Conservation (phyloP, 2,113 vertebrate genomes). For the Lontra canadensis region DNA sequence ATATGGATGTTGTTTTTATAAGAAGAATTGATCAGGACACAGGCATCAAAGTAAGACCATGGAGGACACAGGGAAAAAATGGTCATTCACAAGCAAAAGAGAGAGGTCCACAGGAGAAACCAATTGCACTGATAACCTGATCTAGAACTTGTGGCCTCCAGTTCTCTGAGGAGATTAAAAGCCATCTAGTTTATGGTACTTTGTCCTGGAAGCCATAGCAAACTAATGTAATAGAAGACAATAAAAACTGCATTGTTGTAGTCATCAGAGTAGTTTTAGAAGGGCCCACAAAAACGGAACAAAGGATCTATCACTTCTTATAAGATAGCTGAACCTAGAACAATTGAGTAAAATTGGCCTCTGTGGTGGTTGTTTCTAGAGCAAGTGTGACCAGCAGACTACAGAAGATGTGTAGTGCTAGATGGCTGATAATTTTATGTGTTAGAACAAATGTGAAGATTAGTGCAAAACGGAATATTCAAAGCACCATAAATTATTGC, state of each 20-base stretch:
- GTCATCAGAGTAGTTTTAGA: background rate
- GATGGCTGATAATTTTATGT: background rate
- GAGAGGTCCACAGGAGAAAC: background rate
- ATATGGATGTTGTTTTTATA: background rate
- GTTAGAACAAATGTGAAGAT: background rate
- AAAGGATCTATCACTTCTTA: background rate
- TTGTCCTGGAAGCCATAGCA: background rate
- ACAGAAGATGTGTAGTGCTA: background rate
- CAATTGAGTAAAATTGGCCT: background rate
- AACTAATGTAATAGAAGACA: background rate
- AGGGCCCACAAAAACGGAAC: background rate
- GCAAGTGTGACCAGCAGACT: background rate
- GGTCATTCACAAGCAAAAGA: background rate
- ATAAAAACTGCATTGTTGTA: background rate
- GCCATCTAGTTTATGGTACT: background rate
- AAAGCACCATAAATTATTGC: background rate
- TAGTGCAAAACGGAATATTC: background rate
- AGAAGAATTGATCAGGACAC: background rate
- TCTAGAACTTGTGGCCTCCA: background rate
- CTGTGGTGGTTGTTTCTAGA: background rate
- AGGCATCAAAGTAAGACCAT: background rate
- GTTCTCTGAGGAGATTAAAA: background rate
- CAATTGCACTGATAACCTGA: background rate
- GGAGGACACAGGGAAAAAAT: background rate
- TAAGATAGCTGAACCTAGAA: background rate